phyloP scores from a whole-genome alignment of 2,797 vertebrate genomes.

The Morus bassanus region DNA sequence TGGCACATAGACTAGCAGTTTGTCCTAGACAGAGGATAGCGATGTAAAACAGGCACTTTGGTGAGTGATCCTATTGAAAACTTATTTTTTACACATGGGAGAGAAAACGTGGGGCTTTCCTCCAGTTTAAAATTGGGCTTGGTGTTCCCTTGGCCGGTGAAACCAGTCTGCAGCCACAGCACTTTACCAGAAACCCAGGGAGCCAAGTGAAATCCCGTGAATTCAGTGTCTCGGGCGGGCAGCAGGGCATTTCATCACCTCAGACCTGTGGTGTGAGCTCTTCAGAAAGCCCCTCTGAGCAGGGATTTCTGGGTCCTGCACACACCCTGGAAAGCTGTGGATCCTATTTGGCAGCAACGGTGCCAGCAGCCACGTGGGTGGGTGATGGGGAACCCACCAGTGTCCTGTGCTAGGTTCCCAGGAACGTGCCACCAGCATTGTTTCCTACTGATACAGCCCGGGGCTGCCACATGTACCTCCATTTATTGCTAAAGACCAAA shows the following conservation, averaged over 20 bases:
- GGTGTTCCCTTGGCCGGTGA: neutral
- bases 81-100: neutral
- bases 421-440: neutral
- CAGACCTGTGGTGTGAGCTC: neutral
- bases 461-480: neutral
- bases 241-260: neutral
- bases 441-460: neutral
- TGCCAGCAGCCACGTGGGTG: neutral
- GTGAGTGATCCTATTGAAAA: neutral
- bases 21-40: neutral
- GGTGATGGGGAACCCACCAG: neutral
- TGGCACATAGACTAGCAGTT: neutral
- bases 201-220: rapidly evolving
- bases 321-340: neutral
- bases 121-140: neutral
- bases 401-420: neutral
- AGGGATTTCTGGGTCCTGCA: neutral
- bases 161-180: neutral
- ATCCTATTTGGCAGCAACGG: neutral
- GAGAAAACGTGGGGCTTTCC: neutral
- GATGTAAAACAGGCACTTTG: neutral
- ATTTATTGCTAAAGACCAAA: neutral
- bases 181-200: rapidly evolving
- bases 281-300: neutral
- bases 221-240: rapidly evolving